These are phyloP conservation scores for Phrynocephalus versicolor DNA, from an alignment of 2,113 vertebrate species.

Conservation along the genomic window DNA sequence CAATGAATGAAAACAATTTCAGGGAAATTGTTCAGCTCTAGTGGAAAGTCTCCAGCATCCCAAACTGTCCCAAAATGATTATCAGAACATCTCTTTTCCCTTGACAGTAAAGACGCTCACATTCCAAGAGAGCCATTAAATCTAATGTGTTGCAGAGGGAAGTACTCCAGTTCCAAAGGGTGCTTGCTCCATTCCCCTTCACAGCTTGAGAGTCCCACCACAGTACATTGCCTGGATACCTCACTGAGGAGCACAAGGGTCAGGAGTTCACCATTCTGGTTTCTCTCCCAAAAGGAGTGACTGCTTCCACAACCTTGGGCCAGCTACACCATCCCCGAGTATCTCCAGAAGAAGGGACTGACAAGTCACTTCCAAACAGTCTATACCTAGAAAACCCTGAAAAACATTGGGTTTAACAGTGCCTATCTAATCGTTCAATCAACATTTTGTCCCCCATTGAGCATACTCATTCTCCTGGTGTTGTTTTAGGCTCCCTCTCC, in stretches of 20 bases:
- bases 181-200: background rate
- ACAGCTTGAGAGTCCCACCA: no score
- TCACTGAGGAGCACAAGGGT: no score
- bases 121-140: background rate
- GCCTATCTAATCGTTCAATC: background rate
- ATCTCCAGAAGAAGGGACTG: no score
- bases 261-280: no score
- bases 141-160: background rate
- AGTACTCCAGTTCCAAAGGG: background rate
- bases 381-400: no score
- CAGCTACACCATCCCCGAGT: no score
- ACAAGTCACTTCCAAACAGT: no score
- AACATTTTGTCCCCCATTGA: background rate
- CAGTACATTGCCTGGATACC: no score
- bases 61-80: background rate
- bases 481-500: background rate
- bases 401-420: no score
- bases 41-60: background rate
- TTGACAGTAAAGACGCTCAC: background rate
- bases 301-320: no score
- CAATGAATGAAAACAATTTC: background rate
- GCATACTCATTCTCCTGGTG: background rate
- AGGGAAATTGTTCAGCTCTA: background rate
- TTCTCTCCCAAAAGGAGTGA: no score
- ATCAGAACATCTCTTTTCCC: background rate